phyloP scores from a whole-genome alignment of 2,113 vertebrate species.

The Ptilonorhynchus violaceus region DNA sequence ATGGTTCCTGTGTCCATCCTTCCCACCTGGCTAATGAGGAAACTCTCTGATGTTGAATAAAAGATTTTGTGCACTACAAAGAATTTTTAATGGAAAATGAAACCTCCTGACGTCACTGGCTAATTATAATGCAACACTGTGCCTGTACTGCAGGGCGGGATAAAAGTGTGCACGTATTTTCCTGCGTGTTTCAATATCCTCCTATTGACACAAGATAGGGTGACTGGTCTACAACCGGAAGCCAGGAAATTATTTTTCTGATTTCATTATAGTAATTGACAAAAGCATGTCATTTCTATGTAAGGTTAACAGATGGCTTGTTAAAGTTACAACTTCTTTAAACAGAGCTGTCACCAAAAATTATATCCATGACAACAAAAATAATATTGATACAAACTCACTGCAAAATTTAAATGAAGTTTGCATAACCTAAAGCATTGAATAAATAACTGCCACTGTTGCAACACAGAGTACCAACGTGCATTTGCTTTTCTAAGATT shows the following conservation, averaged over 20 bases:
- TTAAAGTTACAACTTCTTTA: constrained; percentile 54
- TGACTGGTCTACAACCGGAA: constrained; percentile 48
- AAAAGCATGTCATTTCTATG: constrained; percentile 68
- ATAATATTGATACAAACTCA: constrained; percentile 70
- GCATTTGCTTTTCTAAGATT: not conserved
- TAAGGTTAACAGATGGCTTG: constrained; percentile 72
- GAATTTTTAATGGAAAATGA: constrained; percentile 27
- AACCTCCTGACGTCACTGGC: constrained; percentile 58
- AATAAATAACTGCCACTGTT: not conserved
- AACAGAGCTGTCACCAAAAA: constrained; percentile 50
- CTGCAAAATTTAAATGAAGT: constrained; percentile 31
- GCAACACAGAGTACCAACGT: not conserved
- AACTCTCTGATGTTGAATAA: constrained; percentile 46
- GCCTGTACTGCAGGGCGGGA: constrained; percentile 3
- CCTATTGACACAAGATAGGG: constrained; percentile 90
- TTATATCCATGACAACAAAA: constrained; percentile 20
- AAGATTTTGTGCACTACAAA: not conserved
- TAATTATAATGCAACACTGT: constrained; percentile 44
- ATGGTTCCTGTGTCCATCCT: not conserved
- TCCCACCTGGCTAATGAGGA: not conserved
- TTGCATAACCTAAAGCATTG: constrained; percentile 16
- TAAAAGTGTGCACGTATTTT: constrained; percentile 44
- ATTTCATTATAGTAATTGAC: constrained; percentile 80
- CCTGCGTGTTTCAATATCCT: constrained; percentile 81
- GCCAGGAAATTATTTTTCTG: constrained; percentile 86